A percentile compares a stretch with the other conserved stretches of the same genome.
Evolutionary conservation across 2,888 invertebrate species (phyloP).

Genomic region (Agrochola lychnidis): DNA sequence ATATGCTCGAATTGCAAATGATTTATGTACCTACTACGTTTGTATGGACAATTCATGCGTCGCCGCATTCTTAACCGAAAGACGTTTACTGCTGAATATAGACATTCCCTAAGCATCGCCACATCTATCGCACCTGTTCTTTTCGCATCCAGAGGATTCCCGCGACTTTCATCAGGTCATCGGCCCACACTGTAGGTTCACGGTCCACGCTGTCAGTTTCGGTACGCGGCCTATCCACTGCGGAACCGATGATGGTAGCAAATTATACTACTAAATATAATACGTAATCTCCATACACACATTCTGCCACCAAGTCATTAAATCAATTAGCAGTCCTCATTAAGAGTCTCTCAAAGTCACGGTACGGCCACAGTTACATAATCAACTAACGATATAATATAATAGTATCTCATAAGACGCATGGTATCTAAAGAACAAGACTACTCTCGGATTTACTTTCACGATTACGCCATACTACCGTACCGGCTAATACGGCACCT

Average conservation of each 20-base stretch:
- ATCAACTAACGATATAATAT: neutral
- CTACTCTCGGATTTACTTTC: constrained; percentile 36
- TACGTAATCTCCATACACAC: neutral
- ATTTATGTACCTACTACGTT: too few relatives aligned
- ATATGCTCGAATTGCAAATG: too few relatives aligned
- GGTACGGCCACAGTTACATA: constrained; percentile 17
- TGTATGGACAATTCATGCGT: too few relatives aligned
- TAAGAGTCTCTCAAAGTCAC: constrained; percentile 24
- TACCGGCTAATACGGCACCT: neutral
- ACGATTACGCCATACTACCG: constrained; percentile 21
- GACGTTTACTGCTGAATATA: too few relatives aligned
- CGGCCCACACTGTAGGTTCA: too few relatives aligned
- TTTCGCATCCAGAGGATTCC: neutral
- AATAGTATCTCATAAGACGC: neutral
- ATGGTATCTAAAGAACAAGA: neutral
- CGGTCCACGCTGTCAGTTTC: neutral
- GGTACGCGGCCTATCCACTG: neutral
- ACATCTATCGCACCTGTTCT: too few relatives aligned
- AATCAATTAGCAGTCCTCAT: constrained; percentile 31
- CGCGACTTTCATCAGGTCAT: neutral
- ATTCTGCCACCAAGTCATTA: constrained; percentile 15
- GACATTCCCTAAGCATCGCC: too few relatives aligned
- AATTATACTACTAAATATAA: too few relatives aligned
- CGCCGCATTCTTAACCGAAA: too few relatives aligned
- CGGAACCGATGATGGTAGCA: neutral